Conservation (phyloP, 2,888 invertebrate species). For the Heliconius cydno region DNA sequence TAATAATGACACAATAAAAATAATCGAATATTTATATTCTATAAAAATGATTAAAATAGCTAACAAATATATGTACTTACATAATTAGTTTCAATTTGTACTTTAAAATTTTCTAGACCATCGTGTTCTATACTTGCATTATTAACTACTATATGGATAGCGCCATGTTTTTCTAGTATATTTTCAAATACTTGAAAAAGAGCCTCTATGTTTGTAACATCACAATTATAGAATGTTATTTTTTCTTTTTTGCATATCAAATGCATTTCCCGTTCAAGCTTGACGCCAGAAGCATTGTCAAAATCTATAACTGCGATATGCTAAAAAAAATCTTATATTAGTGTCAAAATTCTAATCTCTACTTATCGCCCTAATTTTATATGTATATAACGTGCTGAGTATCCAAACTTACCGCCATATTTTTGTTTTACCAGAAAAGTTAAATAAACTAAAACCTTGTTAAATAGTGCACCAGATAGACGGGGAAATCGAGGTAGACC, state of each 20-base stretch:
- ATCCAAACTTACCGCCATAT: too few species aligned
- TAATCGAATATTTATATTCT: too few species aligned
- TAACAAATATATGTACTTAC: constrained; percentile 54
- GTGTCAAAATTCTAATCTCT: too few species aligned
- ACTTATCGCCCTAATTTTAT: too few species aligned
- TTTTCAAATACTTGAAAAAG: constrained; percentile 61
- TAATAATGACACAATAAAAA: too few species aligned
- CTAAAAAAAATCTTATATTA: constrained; percentile 55
- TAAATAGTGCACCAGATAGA: too few species aligned
- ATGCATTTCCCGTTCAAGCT: constrained; percentile 61
- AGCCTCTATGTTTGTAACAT: constrained; percentile 65
- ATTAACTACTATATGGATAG: constrained; percentile 69
- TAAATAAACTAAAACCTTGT: too few species aligned
- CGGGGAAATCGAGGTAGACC: too few species aligned
- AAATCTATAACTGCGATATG: constrained; percentile 71
- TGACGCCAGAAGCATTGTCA: constrained; percentile 60
- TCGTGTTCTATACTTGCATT: constrained; percentile 63
- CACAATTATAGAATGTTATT: constrained; percentile 73
- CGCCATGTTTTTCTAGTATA: constrained; percentile 63
- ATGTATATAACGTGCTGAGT: too few species aligned
- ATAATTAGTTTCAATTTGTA: constrained; percentile 67
- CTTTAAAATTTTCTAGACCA: constrained; percentile 54
- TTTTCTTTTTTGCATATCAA: constrained; percentile 63
- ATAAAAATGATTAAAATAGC: too few species aligned
- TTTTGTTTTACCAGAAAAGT: too few species aligned